phyloP scores from a whole-genome alignment of 2,113 vertebrate species.

The Scomber scombrus region DNA sequence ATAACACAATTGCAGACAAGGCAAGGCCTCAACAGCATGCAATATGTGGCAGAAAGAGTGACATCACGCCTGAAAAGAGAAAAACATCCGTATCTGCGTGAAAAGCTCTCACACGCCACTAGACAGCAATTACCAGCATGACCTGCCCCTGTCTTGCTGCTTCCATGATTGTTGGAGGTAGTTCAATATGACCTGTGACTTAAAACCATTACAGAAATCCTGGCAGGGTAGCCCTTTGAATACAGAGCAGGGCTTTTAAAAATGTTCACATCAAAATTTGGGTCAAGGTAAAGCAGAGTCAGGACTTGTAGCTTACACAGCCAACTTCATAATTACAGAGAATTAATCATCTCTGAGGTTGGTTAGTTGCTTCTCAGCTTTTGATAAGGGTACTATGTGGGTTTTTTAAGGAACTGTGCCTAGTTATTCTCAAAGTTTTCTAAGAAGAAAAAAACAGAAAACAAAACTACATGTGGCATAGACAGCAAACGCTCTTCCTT shows the following conservation, averaged over 20 bases:
- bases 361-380: constrained; percentile 14
- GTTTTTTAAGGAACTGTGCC: constrained; percentile 1
- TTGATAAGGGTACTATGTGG: constrained; percentile 17
- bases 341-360: constrained; percentile 44
- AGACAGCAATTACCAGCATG: constrained; percentile 43
- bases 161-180: constrained; percentile 54
- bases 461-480: neutral
- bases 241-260: constrained; percentile 37
- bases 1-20: constrained; percentile 26
- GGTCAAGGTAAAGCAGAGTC: constrained; percentile 56
- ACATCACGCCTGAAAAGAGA: constrained; percentile 42
- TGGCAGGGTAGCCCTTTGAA: constrained; percentile 20
- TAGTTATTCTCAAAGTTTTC: neutral
- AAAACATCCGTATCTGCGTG: constrained; percentile 11
- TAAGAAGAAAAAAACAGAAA: neutral
- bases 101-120: constrained; percentile 24
- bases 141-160: constrained; percentile 22
- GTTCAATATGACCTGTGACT: constrained; percentile 54
- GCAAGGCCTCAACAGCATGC: constrained; percentile 30
- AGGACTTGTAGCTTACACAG: constrained; percentile 40
- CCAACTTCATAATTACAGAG: constrained; percentile 46
- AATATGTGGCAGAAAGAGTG: constrained; percentile 47
- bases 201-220: constrained; percentile 47
- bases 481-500: constrained; percentile 3
- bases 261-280: constrained; percentile 42